A percentile compares a stretch with the other conserved stretches of the same genome.
Conservation (phyloP, 2,888 invertebrate species). For the Dryomyza anilis region DNA sequence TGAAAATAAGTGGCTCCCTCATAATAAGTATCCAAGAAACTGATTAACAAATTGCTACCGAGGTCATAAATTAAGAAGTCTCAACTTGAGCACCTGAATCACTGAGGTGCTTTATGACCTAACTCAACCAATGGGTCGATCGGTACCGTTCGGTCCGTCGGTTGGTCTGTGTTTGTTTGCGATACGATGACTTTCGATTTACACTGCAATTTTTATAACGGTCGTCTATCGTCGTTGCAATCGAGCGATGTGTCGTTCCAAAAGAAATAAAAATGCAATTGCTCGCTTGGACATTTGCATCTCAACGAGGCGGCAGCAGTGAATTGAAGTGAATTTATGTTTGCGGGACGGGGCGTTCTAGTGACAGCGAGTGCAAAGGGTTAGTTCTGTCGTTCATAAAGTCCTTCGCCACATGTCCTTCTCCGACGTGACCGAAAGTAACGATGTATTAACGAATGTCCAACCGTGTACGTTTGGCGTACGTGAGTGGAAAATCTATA, state of each 20-base stretch:
- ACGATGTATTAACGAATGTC: constrained; percentile 51
- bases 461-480: constrained; percentile 19
- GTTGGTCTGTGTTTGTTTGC: neutral
- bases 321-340: constrained; percentile 14
- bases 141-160: neutral
- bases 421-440: constrained; percentile 32
- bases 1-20: too few species aligned
- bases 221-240: neutral
- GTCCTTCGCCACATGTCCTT: neutral
- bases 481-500: neutral
- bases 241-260: neutral
- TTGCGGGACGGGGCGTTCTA: neutral
- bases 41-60: too few species aligned
- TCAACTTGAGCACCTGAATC: too few species aligned
- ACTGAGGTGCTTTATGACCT: too few species aligned
- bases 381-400: neutral
- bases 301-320: constrained; percentile 19
- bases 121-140: too few species aligned
- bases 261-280: constrained; percentile 17
- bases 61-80: too few species aligned
- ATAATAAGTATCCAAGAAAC: too few species aligned
- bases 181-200: constrained; percentile 1
- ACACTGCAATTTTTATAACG: too few species aligned
- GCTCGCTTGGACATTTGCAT: constrained; percentile 14
- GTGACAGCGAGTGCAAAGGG: neutral